Evolutionary conservation across 1,140 invertebrate genomes (phyloP), one percentile per base, ranked within the genome.

Genomic region (Temnothorax longispinosus): DNA sequence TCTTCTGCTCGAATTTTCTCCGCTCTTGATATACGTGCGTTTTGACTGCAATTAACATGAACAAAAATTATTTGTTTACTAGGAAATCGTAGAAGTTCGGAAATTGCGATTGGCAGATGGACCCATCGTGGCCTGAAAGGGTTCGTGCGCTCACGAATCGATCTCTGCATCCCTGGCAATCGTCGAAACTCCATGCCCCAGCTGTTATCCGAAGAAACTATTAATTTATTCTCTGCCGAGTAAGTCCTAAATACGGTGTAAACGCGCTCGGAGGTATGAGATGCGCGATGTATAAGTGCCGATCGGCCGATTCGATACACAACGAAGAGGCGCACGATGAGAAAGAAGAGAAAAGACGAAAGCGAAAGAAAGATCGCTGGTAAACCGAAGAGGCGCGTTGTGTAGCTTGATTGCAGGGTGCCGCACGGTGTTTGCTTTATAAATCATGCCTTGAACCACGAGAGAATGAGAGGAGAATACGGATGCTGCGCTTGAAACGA

Each of bases 371-470:
- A 50, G 52, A 52, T 21, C 38, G 74, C 35, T 21, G 89, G 65
- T 86, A 86, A 90, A 91, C 87, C 76, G 89, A 86, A 74, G 84
- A 87, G 87, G 87, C 77, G 88, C 85, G 89, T 88, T 88, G 91
- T 89, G 90, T 89, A 81, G 88, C 88, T 92, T 95, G 94, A 95
- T 95, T 95, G 93, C 92, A 95, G 94, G 94, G 92, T 95, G 91
- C 92, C 87, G 92, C 89, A 88, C 92, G 92, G 94, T 95, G 94
- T 95, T 95, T 95, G 94, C 94, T 95, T 95, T 95, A 94, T 95
- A 95, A 95, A 95, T 95, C 93, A 93, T 93, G 93, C 76, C 69
- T 86, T 86, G 92, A 89, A 80, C 87, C 88, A 88, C 75, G 84
- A 86, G 89, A 85, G 87, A 90, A 84, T 87, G 88, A 92, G 86